A percentile compares a stretch with the other conserved stretches of the same genome.
Conservation (phyloP, 2,888 invertebrate species). For the Nysson spinosus region DNA sequence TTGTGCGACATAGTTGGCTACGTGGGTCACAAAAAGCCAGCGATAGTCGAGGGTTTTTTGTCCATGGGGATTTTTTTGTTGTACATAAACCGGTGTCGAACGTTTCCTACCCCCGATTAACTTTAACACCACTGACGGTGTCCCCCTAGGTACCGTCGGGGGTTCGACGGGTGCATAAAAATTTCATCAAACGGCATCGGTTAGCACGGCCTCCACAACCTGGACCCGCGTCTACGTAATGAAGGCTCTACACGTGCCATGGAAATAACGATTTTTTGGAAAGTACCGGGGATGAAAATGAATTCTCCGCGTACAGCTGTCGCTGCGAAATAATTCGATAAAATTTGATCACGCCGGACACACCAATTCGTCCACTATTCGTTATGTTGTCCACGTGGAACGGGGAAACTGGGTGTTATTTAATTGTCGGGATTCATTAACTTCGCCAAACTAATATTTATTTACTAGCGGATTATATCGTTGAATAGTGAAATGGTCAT, state of each 20-base stretch:
- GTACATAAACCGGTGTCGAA: constrained; percentile 45
- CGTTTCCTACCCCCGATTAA: constrained; percentile 53
- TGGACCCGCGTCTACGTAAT: constrained; percentile 25
- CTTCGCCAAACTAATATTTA: no score
- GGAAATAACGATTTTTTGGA: constrained; percentile 37
- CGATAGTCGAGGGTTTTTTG: constrained; percentile 9
- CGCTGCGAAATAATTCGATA: constrained; percentile 25
- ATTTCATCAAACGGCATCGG: constrained; percentile 53
- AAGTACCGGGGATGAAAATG: constrained; percentile 14
- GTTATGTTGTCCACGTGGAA: no score
- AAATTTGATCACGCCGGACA: constrained; percentile 17
- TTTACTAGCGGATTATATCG: no score
- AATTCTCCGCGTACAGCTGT: not conserved
- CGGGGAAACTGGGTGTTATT: no score
- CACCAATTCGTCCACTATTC: not conserved
- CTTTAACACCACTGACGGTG: constrained; percentile 35
- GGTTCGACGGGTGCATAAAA: constrained; percentile 40
- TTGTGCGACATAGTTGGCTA: not conserved
- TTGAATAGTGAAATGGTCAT: no score
- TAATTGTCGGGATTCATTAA: not conserved
- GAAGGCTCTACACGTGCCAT: constrained; percentile 44
- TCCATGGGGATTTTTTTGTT: no score
- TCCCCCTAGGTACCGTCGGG: constrained; percentile 5
- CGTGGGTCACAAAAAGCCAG: not conserved
- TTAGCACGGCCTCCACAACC: constrained; percentile 3